phyloP scores from a whole-genome alignment of 2,888 invertebrate species.

The Nycteola revayana region DNA sequence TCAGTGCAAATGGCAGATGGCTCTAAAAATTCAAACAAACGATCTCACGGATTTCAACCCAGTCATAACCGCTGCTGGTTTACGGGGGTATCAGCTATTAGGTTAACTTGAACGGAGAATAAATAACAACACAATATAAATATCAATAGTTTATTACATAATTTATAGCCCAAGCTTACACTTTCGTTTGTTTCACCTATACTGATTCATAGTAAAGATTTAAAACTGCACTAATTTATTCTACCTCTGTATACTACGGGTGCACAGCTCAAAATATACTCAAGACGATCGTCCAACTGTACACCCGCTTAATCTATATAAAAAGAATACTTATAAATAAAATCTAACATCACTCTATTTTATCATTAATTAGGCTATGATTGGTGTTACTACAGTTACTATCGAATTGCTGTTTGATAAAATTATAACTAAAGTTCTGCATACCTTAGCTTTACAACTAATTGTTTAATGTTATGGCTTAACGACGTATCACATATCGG shows the following conservation, averaged over 20 bases:
- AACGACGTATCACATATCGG: slow-evolving; percentile 50
- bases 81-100: too few relatives aligned
- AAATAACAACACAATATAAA: slow-evolving; percentile 48
- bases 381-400: slow-evolving; percentile 77
- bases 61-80: too few relatives aligned
- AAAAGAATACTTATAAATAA: slow-evolving; percentile 71
- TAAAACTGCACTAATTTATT: slow-evolving; percentile 65
- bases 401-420: slow-evolving; percentile 45
- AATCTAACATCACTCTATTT: slow-evolving; percentile 75
- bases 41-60: too few relatives aligned
- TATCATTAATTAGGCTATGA: slow-evolving; percentile 75
- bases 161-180: slow-evolving; percentile 82
- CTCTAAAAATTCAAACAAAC: too few relatives aligned
- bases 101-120: too few relatives aligned
- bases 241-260: slow-evolving; percentile 55
- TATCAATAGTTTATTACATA: slow-evolving; percentile 81
- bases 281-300: slow-evolving; percentile 14
- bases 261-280: slow-evolving; percentile 37
- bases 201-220: slow-evolving; percentile 64
- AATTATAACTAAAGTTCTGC: slow-evolving; percentile 44
- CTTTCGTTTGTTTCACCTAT: slow-evolving; percentile 65
- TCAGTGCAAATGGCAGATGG: too few relatives aligned
- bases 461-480: slow-evolving; percentile 48
- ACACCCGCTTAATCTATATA: slow-evolving; percentile 54
- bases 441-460: slow-evolving; percentile 55